These are phyloP conservation scores for Glossophaga mutica DNA, from an alignment of 2,797 vertebrate genomes.

Conservation along the genomic window DNA sequence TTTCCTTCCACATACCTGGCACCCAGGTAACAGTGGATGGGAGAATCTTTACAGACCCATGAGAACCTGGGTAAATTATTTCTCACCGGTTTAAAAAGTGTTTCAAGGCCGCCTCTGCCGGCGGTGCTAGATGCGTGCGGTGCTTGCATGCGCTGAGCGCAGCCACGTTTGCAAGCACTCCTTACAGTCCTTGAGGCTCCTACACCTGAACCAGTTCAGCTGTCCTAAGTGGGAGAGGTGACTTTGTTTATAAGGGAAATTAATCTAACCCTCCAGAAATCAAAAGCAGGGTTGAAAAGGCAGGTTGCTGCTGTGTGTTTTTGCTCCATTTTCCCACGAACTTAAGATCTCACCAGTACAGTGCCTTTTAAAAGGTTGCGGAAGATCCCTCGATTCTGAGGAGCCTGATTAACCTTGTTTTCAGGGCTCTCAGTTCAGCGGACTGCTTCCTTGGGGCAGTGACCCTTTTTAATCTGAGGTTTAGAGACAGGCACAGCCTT, in stretches of 20 bases:
- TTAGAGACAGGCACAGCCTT: not conserved
- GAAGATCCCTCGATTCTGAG: not conserved
- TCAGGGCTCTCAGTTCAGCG: not conserved
- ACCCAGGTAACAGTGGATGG: not conserved
- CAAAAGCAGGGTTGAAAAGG: not conserved
- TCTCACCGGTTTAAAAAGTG: not conserved
- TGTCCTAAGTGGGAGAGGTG: not conserved
- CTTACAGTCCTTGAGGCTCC: not conserved
- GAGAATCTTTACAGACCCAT: constrained; percentile 16
- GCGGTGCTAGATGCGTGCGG: not conserved
- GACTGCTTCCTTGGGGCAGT: not conserved
- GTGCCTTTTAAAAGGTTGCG: not conserved
- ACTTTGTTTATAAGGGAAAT: not conserved
- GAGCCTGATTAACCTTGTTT: not conserved
- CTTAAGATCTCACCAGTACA: not conserved
- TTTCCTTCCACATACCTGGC: constrained; percentile 49
- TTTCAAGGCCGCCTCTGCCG: not conserved
- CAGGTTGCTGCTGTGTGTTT: not conserved
- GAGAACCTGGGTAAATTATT: not conserved
- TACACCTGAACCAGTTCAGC: not conserved
- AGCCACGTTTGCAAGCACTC: not conserved
- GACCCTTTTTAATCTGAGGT: not conserved
- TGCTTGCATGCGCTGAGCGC: not conserved
- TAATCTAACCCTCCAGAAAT: not conserved
- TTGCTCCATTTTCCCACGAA: not conserved